Percentiles rank a stretch among this genome's conserved stretches.
These are phyloP conservation scores for Girardinus metallicus DNA, from an alignment of 2,797 vertebrate genomes.

Conservation along the genomic window DNA sequence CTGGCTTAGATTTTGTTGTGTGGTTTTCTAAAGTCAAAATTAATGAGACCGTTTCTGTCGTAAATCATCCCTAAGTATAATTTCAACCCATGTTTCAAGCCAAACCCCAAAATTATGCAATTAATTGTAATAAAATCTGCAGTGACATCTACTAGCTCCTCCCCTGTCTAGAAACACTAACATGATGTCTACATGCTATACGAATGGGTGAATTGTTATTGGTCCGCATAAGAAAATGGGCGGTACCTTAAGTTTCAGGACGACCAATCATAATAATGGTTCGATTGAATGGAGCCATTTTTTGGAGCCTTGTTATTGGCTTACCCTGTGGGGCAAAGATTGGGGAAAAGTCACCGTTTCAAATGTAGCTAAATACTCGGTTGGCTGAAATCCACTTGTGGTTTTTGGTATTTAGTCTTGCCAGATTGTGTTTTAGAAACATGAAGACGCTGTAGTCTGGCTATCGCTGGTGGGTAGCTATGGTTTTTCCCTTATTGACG, in stretches of 20 bases:
- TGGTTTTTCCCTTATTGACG: background rate
- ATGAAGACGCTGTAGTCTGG: conserved; percentile 28
- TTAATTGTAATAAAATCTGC: background rate
- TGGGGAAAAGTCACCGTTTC: conserved; percentile 8
- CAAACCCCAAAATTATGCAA: background rate
- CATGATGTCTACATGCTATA: background rate
- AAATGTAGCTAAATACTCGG: background rate
- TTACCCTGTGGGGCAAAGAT: conserved; percentile 7
- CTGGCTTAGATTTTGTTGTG: background rate
- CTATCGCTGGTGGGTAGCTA: conserved; percentile 46
- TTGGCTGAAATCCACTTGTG: conserved; percentile 9
- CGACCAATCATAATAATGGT: conserved; percentile 60
- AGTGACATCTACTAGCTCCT: background rate
- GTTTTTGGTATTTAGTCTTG: background rate
- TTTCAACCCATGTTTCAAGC: background rate
- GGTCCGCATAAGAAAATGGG: conserved; percentile 50
- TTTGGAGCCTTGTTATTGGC: conserved; percentile 65
- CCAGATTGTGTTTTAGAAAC: background rate
- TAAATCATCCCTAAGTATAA: background rate
- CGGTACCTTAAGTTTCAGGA: conserved; percentile 11
- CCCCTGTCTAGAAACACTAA: conserved; percentile 4
- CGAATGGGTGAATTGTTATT: conserved; percentile 45
- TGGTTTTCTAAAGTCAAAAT: background rate
- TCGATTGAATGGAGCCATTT: conserved; percentile 59
- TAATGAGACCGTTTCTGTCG: background rate